Evolutionary conservation across 2,888 invertebrate genomes (phyloP).

Genomic region (Acronicta alni): DNA sequence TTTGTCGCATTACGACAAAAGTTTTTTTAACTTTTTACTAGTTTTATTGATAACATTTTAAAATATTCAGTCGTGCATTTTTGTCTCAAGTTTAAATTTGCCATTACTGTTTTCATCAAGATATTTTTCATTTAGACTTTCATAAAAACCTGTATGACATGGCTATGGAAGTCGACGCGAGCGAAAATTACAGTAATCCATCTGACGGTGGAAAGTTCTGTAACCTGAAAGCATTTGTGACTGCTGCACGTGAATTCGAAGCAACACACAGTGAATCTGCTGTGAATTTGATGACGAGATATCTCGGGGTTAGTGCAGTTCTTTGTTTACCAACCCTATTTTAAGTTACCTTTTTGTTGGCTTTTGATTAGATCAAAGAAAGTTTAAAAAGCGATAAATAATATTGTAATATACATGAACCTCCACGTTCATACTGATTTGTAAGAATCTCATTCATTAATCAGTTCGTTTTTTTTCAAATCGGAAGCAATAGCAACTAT

Average conservation of each 20-base stretch:
- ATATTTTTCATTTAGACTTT: constrained; percentile 10
- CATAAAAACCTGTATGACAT: constrained; percentile 33
- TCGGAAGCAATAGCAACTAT: too few relatives aligned
- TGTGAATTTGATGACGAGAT: constrained; percentile 86
- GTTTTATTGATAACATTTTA: constrained; percentile 30
- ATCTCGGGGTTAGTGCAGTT: constrained; percentile 80
- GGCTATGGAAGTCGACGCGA: constrained; percentile 82
- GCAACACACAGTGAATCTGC: constrained; percentile 86
- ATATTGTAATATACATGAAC: too few relatives aligned
- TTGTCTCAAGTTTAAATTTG: constrained; percentile 3
- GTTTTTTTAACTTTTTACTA: constrained; percentile 43
- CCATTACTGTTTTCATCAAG: background rate
- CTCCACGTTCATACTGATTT: too few relatives aligned
- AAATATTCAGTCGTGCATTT: constrained; percentile 17
- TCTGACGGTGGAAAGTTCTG: constrained; percentile 79
- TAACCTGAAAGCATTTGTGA: constrained; percentile 88
- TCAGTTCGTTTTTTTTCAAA: too few relatives aligned
- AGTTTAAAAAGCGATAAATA: too few relatives aligned
- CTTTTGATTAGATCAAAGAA: too few relatives aligned
- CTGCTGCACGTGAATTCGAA: constrained; percentile 86
- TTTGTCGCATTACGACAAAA: constrained; percentile 52
- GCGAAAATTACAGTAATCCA: constrained; percentile 71
- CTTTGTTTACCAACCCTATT: background rate
- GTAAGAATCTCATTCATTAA: too few relatives aligned
- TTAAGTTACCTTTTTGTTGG: too few relatives aligned